A percentile compares a stretch with the other conserved stretches of the same genome.
Conservation (phyloP, 2,113 vertebrate genomes). For the Climacteris rufus region DNA sequence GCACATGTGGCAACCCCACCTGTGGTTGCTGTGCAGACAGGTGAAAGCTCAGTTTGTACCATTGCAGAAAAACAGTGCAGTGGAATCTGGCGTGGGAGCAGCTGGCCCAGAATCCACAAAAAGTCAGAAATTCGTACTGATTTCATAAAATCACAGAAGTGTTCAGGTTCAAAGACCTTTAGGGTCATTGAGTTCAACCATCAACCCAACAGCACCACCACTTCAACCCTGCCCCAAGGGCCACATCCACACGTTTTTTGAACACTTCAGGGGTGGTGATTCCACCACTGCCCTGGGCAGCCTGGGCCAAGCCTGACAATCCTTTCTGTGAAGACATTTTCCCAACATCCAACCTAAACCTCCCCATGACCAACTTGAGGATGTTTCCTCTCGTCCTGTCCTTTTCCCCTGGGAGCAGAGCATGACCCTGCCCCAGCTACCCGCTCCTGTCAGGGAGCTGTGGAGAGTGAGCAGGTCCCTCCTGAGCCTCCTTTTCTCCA, state of each 20-base stretch:
- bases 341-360: not conserved
- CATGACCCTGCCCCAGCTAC: accelerated
- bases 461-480: not conserved
- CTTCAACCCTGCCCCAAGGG: not conserved
- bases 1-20: not conserved
- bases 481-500: not conserved
- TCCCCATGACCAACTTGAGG: not conserved
- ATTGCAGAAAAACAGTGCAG: not conserved
- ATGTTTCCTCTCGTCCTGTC: not conserved
- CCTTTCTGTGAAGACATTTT: not conserved
- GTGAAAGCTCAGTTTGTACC: not conserved
- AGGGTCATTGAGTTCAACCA: not conserved
- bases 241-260: not conserved
- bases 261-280: not conserved
- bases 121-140: not conserved
- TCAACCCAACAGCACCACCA: not conserved
- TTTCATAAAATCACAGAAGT: not conserved
- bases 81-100: not conserved
- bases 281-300: not conserved
- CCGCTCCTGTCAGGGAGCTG: not conserved
- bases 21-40: not conserved
- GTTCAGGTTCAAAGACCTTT: not conserved
- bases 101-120: not conserved
- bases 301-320: not conserved
- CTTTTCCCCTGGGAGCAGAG: not conserved